phyloP scores from a whole-genome alignment of 1,140 invertebrate species.

The Cecropterus lyciades region DNA sequence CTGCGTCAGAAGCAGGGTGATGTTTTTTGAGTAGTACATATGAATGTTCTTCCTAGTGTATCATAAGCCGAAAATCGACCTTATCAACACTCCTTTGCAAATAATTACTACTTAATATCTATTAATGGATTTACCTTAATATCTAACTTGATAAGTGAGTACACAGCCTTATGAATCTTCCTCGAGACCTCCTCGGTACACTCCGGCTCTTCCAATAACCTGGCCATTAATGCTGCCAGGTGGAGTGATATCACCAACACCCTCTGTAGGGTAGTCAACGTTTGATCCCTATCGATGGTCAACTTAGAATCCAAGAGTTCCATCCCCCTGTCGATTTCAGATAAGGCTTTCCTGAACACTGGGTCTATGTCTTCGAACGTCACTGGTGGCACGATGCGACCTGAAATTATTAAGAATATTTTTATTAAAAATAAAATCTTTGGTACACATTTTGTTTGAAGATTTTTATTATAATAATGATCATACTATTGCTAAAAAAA shows the following conservation, averaged over 20 bases:
- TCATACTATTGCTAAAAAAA: too few species aligned
- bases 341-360: constrained; percentile 92
- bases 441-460: too few species aligned
- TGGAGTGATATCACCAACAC: constrained; percentile 95
- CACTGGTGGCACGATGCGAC: constrained; percentile 91
- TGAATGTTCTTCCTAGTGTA: too few species aligned
- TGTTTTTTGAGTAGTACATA: too few species aligned
- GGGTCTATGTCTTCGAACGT: constrained; percentile 92
- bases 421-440: too few species aligned
- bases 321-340: constrained; percentile 87
- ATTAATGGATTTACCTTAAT: constrained; percentile 85
- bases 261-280: constrained; percentile 91
- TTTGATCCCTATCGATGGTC: constrained; percentile 87
- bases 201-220: constrained; percentile 84
- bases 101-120: neutral
- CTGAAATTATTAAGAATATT: constrained; percentile 54
- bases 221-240: constrained; percentile 90
- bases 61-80: too few species aligned
- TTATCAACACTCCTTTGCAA: too few species aligned
- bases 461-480: too few species aligned
- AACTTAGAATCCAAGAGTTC: constrained; percentile 82
- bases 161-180: constrained; percentile 87
- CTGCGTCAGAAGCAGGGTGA: too few species aligned
- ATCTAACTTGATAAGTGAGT: constrained; percentile 89
- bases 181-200: constrained; percentile 83